These are phyloP conservation scores for Diarsia dahlii DNA, from an alignment of 2,888 invertebrate genomes.

Conservation along the genomic window DNA sequence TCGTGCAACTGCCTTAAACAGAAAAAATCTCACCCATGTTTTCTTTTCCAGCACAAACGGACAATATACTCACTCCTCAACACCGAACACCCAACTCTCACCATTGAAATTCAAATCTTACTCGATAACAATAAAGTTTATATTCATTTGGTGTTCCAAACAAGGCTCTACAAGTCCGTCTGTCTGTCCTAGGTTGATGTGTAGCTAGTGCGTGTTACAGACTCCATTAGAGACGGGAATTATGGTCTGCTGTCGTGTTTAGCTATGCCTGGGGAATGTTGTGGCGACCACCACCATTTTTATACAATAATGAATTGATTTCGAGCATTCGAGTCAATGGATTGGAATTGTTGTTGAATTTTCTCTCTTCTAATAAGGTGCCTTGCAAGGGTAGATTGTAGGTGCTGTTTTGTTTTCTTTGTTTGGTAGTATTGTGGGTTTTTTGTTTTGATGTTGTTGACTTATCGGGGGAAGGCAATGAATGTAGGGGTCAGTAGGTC, in stretches of 20 bases:
- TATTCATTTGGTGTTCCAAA: constrained; percentile 65
- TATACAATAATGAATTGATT: constrained; percentile 71
- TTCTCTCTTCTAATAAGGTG: constrained; percentile 16
- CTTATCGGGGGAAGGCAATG: not conserved
- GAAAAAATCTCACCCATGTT: not conserved
- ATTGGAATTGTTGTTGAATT: constrained; percentile 32
- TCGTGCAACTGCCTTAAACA: not conserved
- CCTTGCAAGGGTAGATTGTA: constrained; percentile 15
- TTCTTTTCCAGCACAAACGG: constrained; percentile 11
- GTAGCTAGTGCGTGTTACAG: constrained; percentile 84
- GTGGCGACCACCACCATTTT: constrained; percentile 82
- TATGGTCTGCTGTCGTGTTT: constrained; percentile 82
- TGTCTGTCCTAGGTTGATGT: constrained; percentile 83
- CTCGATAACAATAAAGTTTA: constrained; percentile 68
- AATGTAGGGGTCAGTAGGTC: constrained; percentile 10
- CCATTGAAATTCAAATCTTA: constrained; percentile 51
- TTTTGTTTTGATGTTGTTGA: constrained; percentile 34
- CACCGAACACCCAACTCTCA: constrained; percentile 47
- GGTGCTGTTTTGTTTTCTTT: constrained; percentile 10
- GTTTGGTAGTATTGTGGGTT: not conserved
- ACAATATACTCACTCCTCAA: constrained; percentile 67
- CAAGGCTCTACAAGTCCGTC: constrained; percentile 70
- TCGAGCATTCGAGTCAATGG: constrained; percentile 52
- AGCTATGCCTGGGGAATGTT: constrained; percentile 75
- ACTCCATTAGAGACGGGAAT: constrained; percentile 85